Base-by-base conservation (phyloP, 64 coral and sea anemone species). In the Actinia equina region DNA sequence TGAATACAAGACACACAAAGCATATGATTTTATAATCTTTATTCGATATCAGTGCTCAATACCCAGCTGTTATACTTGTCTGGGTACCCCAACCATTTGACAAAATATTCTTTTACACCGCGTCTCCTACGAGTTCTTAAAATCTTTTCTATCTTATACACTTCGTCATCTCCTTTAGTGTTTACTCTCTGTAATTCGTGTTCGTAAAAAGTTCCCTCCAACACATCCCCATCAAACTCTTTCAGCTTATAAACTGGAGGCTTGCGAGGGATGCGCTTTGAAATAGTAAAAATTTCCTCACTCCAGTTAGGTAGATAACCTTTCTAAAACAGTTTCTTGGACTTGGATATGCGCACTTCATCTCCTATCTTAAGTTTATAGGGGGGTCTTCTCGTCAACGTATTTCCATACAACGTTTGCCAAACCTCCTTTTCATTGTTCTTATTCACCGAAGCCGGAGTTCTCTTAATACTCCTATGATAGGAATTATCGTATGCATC, bases 171-270 rank as follows among this genome's bases (percentile, higher is more conserved):
- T 4, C 43, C 65, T 74, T 45, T 67, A 56, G 45, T 56, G 5
- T 56, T 1, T 56, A 74, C 69, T 74, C 69, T 67, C 69, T 67
- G 82, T 30, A 77, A 46, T 60, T 91, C 82, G 6, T 91, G 82
- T 84, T 85, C 82, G 55, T 91, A 91, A 59, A 91, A 85, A 26
- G 82, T 91, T 26, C 83, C 82, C 44, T 53, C 44, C 18, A 91
- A 6, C 27, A 74, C 67, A 64, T 91, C 82, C 22, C 67, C 71
- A 46, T 88, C 77, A 41, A 79, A 79, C 22, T 88, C 87, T 52
- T 79, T 88, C 80, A 91, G 14, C 27, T 57, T 84, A 37, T 91
- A 91, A 6, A 86, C 83, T 0, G 83, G 64, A 22, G 65, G 82
- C 22, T 78, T 30, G 7, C 49, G 82, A 16, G 82, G 12, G 46